A percentile compares a stretch with the other conserved stretches of the same genome.
Conservation (phyloP, 2,113 vertebrate species). For the Euleptes europaea region DNA sequence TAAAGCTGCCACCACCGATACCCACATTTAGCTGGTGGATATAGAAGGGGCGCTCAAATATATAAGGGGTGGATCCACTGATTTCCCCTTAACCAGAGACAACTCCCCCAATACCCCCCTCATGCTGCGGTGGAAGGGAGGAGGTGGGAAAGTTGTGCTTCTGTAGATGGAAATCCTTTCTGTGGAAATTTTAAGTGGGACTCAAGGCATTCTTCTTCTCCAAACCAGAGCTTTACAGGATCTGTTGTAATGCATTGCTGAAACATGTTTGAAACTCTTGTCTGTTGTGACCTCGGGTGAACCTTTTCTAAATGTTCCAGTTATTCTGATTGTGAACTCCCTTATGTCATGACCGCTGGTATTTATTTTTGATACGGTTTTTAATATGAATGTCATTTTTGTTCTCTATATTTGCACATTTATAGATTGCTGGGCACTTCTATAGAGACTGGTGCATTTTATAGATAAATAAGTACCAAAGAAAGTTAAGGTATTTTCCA, state of each 20-base stretch:
- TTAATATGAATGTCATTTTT: background rate
- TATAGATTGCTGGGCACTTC: too few species aligned
- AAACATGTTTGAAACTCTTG: too few species aligned
- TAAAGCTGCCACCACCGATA: background rate
- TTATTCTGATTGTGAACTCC: background rate
- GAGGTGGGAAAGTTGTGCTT: too few species aligned
- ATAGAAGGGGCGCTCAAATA: background rate
- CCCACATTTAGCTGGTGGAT: background rate
- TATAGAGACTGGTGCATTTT: too few species aligned
- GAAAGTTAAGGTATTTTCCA: background rate
- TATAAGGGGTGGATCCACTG: too few species aligned
- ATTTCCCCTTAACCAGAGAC: too few species aligned
- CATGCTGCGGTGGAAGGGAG: too few species aligned
- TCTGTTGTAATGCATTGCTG: background rate
- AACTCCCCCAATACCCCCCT: too few species aligned
- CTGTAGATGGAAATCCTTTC: too few species aligned
- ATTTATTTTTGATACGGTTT: background rate
- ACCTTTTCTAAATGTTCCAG: background rate
- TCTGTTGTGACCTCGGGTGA: background rate
- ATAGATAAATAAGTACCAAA: too few species aligned
- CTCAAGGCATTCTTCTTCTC: background rate
- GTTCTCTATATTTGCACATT: background rate
- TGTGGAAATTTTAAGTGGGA: too few species aligned
- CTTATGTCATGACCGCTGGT: background rate
- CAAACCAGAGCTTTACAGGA: background rate